Conservation (phyloP, 2,113 vertebrate species). For the Benitochromis conjunctus region DNA sequence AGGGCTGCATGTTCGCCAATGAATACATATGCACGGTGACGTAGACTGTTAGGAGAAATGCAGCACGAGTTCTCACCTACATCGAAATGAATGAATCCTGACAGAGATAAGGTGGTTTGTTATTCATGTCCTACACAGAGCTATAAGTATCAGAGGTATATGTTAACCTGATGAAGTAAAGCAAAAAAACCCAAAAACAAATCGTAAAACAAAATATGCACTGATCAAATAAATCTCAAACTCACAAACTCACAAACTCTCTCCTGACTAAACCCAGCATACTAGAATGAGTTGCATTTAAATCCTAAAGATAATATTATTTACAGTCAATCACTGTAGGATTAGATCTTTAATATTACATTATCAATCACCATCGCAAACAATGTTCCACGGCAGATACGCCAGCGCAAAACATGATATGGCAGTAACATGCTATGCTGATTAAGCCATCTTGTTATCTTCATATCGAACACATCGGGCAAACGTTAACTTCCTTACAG, state of each 20-base stretch:
- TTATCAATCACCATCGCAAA: not conserved
- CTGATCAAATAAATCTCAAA: not conserved
- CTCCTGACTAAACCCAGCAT: not conserved
- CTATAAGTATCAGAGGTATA: not conserved
- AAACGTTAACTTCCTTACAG: not conserved
- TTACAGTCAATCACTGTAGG: not conserved
- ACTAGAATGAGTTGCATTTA: not conserved
- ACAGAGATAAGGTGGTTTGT: not conserved
- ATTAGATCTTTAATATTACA: not conserved
- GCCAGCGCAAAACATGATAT: not conserved
- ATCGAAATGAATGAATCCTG: not conserved
- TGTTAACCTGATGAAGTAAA: not conserved
- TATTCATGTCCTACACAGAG: not conserved
- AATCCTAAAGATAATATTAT: not conserved
- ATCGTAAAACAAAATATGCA: not conserved
- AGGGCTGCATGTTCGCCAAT: not conserved
- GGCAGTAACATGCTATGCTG: not conserved
- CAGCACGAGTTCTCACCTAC: not conserved
- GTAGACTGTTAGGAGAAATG: not conserved
- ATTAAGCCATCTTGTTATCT: constrained; percentile 19
- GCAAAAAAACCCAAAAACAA: not conserved
- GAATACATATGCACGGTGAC: not conserved
- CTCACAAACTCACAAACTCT: not conserved
- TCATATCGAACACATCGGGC: not conserved
- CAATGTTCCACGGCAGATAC: not conserved